Base-by-base conservation (phyloP, 1,140 invertebrate species). In the Drosophila simulans region DNA sequence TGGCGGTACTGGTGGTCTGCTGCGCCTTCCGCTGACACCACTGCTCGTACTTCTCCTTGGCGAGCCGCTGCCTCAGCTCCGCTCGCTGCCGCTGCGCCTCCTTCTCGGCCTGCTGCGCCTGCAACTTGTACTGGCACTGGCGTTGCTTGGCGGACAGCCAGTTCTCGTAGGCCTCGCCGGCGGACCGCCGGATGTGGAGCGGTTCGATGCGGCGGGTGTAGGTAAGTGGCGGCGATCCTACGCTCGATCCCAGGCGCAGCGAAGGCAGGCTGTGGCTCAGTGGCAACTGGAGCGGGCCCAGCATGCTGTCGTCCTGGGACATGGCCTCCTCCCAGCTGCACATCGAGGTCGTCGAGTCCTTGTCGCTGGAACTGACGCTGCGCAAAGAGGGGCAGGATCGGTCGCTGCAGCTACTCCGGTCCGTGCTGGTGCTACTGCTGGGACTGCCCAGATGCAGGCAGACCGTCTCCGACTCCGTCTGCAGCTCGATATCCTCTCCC, bases 261-360 rank as follows among this genome's bases (percentile, higher is more conserved):
- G 51, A 39, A 0, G 83, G 76, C 10, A 88, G 17, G 11, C 34
- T 48, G 27, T 58, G 13, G 40, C 54, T 54, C 1, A 22, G 45
- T 3, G 37, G 35, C 22, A 59, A 42, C 3, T 7, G 22, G 7
- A 52, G 54, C 8, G 45, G 27, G 5, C 20, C 17, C 1, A 37
- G 37, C 8, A 58, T 13, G 15, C 55, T 53, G 27, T 49, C 55
- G 13, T 51, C 59, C 31, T 46, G 34, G 8, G 77, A 80, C 22
- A 75, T 25, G 4, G 53, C 52, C 15, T 70, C 70, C 12, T 88
- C 84, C 79, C 76, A 88, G 48, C 84, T 89, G 63, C 80, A 83
- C 56, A 88, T 76, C 31, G 83, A 89, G 3, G 63, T 84, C 1
- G 64, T 86, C 7, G 83, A 88, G 27, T 65, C 71, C n/a, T 77